These are phyloP conservation scores for Ursus arctos DNA, from an alignment of 2,113 vertebrate species.

Conservation along the genomic window DNA sequence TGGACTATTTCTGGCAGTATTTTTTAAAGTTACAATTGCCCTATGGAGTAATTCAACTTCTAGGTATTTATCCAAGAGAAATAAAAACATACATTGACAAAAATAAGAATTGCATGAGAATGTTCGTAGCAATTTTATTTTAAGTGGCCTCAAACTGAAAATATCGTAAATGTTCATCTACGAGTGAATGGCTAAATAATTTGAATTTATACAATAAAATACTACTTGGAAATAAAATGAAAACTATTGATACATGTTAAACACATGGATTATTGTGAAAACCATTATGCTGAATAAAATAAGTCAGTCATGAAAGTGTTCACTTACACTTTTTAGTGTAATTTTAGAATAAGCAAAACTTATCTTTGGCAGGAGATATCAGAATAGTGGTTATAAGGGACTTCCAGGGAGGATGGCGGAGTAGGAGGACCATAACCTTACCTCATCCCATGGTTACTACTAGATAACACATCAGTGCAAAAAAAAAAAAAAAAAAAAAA, in stretches of 20 bases:
- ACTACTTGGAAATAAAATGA: not conserved
- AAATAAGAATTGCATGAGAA: not conserved
- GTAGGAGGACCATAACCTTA: too few relatives aligned
- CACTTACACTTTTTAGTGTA: not conserved
- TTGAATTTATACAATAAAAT: constrained; percentile 13
- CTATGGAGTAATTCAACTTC: not conserved
- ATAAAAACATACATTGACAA: not conserved
- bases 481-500: not conserved
- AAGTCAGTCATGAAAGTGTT: not conserved
- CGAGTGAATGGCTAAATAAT: not conserved
- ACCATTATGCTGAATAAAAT: not conserved
- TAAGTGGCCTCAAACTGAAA: not conserved
- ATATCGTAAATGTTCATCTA: not conserved
- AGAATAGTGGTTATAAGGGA: not conserved
- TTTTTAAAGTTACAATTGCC: not conserved
- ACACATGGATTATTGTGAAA: not conserved
- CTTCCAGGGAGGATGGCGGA: too few relatives aligned
- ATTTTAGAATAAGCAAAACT: constrained; percentile 14
- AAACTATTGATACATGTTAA: not conserved
- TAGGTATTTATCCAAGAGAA: not conserved
- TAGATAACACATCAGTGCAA: not conserved
- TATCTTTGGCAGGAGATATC: not conserved
- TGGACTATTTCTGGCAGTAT: too few relatives aligned
- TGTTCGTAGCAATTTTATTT: not conserved
- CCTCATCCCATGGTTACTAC: not conserved